Conservation (phyloP, 2,797 vertebrate species). For the Pipistrellus kuhlii region DNA sequence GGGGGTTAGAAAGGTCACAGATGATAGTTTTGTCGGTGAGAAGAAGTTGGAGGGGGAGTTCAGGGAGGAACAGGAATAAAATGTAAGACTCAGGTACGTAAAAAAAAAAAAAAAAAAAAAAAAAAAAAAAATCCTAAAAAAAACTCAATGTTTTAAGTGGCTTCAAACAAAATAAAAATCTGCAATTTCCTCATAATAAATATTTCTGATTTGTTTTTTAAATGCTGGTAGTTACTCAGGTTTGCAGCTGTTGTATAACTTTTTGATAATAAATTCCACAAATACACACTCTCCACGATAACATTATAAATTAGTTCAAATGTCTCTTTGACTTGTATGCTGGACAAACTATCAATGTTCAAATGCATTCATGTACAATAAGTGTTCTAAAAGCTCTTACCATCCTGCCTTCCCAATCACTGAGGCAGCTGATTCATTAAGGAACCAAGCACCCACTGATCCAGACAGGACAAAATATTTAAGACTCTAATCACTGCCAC, state of each 20-base stretch:
- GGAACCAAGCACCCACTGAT: constrained; percentile 74
- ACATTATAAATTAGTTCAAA: constrained; percentile 58
- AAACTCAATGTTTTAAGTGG: constrained; percentile 42
- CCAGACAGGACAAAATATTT: constrained; percentile 74
- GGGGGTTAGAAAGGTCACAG: constrained; percentile 67
- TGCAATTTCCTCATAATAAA: constrained; percentile 30
- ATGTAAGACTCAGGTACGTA: constrained; percentile 57
- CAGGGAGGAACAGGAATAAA: constrained; percentile 39
- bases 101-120: constrained; percentile 28
- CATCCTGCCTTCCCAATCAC: constrained; percentile 79
- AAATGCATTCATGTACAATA: constrained; percentile 71
- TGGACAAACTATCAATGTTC: constrained; percentile 67
- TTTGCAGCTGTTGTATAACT: constrained; percentile 52
- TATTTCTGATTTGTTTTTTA: constrained; percentile 48
- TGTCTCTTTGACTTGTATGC: constrained; percentile 40
- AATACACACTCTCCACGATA: constrained; percentile 59
- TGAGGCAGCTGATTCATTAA: constrained; percentile 75
- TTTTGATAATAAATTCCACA: constrained; percentile 60
- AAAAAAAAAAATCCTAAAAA: constrained; percentile 53
- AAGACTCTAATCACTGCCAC: constrained; percentile 71
- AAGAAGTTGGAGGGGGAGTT: background rate
- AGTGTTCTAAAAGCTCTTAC: constrained; percentile 79
- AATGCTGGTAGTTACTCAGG: constrained; percentile 26
- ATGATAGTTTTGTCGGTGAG: constrained; percentile 59
- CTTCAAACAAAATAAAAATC: constrained; percentile 54